Evolutionary conservation across 2,888 invertebrate species (phyloP).

Genomic region (Drosophila macrospina): DNA sequence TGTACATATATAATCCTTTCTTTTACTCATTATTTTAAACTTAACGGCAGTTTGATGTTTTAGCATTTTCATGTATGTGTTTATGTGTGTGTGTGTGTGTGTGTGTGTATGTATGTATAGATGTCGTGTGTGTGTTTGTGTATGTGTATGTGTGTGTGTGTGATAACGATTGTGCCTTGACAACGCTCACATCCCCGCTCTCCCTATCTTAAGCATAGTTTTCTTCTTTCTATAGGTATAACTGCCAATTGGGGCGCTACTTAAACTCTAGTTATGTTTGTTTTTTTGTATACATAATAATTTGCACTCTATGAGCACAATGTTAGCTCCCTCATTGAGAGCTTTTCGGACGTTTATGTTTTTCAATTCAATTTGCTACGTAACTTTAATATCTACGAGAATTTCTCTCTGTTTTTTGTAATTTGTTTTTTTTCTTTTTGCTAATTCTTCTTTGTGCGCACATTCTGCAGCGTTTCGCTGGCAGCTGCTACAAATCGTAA

Average conservation of each 20-base stretch:
- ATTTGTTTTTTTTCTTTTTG: neutral
- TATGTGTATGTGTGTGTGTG: constrained; percentile 17
- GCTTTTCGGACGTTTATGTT: constrained; percentile 25
- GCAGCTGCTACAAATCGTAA: constrained; percentile 1
- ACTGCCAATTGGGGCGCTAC: constrained; percentile 45
- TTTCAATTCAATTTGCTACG: constrained; percentile 14
- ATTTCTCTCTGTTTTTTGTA: neutral
- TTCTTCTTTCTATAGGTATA: constrained; percentile 10
- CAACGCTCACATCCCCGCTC: constrained; percentile 14
- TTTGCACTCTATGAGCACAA: constrained; percentile 21
- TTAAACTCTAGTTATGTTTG: constrained; percentile 17
- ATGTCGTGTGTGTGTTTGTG: constrained; percentile 19
- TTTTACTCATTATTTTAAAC: constrained; percentile 69
- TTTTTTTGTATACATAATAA: constrained; percentile 24
- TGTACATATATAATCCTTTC: constrained; percentile 61
- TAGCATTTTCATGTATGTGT: constrained; percentile 54
- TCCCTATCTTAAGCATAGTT: constrained; percentile 12
- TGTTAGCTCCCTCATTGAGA: constrained; percentile 16
- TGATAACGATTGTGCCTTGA: constrained; percentile 26
- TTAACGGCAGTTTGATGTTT: constrained; percentile 81
- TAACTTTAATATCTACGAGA: constrained; percentile 3
- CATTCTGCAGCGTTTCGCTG: constrained; percentile 18
- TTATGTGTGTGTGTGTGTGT: constrained; percentile 18
- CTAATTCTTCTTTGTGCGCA: constrained; percentile 13
- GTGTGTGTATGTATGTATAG: constrained; percentile 4